These are phyloP conservation scores for Misgurnus mizolepis DNA, from an alignment of 2,113 vertebrate genomes.

Conservation along the genomic window DNA sequence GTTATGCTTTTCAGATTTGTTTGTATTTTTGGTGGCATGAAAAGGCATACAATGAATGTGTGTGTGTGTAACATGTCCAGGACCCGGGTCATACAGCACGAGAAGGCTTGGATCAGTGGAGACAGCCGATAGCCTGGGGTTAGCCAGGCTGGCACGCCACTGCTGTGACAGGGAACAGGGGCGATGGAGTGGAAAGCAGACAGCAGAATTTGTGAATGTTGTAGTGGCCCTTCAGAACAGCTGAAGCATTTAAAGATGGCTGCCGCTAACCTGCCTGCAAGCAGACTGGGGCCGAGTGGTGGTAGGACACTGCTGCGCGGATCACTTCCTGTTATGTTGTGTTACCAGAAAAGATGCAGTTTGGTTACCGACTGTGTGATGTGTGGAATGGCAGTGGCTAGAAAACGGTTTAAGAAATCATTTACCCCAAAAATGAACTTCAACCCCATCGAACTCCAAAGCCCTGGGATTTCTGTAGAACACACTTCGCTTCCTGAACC, in stretches of 20 bases:
- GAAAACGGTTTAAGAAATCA: too few relatives aligned
- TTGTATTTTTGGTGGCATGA: slow-evolving; percentile 64
- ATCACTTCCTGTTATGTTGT: slow-evolving; percentile 7
- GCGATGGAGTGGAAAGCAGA: slow-evolving; percentile 96
- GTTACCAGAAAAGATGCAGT: not conserved
- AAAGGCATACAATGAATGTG: slow-evolving; percentile 59
- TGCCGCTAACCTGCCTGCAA: slow-evolving; percentile 86
- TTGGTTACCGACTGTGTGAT: not conserved
- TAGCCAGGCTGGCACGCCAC: slow-evolving; percentile 79
- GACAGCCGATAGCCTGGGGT: slow-evolving; percentile 89
- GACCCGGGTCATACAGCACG: slow-evolving; percentile 75
- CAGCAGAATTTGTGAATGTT: slow-evolving; percentile 78
- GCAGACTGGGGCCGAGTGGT: slow-evolving; percentile 70
- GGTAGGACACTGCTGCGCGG: slow-evolving; percentile 4
- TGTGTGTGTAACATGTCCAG: slow-evolving; percentile 62
- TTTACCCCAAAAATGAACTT: too few relatives aligned
- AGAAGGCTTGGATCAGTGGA: slow-evolving; percentile 84
- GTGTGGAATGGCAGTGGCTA: too few relatives aligned
- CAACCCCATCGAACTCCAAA: too few relatives aligned
- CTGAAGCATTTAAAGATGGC: slow-evolving; percentile 92
- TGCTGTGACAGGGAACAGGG: slow-evolving; percentile 87
- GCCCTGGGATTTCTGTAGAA: too few relatives aligned
- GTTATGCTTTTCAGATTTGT: slow-evolving; percentile 2
- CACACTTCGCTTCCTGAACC: too few relatives aligned
- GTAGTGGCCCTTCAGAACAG: slow-evolving; percentile 77